These are phyloP conservation scores for Pseudopipra pipra DNA, from an alignment of 2,113 vertebrate species.

Conservation along the genomic window DNA sequence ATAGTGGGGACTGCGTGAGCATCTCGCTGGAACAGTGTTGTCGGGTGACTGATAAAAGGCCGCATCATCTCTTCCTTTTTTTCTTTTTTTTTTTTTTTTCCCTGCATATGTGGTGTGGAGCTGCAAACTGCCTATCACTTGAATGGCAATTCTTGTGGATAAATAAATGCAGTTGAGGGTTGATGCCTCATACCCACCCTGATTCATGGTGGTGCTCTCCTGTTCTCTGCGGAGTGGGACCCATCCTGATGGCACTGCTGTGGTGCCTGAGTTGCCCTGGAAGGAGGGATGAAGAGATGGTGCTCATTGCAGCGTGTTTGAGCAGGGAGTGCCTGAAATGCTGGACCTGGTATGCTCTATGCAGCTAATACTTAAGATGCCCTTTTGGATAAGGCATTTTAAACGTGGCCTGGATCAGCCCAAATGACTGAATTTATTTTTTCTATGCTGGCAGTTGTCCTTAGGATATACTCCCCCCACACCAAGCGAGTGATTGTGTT, in stretches of 20 bases:
- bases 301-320: not conserved
- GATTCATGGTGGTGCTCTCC: not conserved
- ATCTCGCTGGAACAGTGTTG: fast-evolving
- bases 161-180: not conserved
- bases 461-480: not conserved
- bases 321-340: not conserved
- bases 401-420: not conserved
- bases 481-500: not conserved
- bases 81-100: not conserved
- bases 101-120: fast-evolving
- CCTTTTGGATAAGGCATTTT: not conserved
- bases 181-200: not conserved
- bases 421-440: not conserved
- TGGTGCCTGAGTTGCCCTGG: not conserved
- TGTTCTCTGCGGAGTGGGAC: not conserved
- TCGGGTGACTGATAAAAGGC: not conserved
- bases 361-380: not conserved
- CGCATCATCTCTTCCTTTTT: not conserved
- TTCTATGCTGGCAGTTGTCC: not conserved
- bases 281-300: not conserved
- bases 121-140: not conserved
- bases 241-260: not conserved
- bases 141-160: not conserved
- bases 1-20: fast-evolving
- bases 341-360: not conserved